Conservation (phyloP, 2,113 vertebrate species). For the Mus pahari region DNA sequence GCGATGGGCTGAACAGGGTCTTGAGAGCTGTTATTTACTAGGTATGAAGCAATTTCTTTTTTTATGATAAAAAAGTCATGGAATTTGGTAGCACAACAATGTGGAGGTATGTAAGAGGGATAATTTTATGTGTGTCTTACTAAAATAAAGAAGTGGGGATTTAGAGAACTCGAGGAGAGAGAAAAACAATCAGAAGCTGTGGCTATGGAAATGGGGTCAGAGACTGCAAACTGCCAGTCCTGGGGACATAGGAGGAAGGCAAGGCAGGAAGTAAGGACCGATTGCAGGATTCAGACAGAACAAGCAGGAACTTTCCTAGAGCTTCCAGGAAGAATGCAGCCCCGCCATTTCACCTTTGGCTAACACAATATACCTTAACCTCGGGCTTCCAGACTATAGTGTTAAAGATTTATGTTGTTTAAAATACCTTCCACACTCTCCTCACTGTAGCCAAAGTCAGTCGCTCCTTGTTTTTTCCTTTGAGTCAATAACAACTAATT, state of each 20-base stretch:
- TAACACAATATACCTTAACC: not conserved
- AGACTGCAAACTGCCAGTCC: not conserved
- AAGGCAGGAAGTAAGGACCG: not conserved
- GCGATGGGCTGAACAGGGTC: too few species aligned
- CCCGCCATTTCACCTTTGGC: not conserved
- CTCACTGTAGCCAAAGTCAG: not conserved
- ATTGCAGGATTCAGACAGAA: not conserved
- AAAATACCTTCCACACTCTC: not conserved
- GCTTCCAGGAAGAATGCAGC: not conserved
- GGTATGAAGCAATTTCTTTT: not conserved
- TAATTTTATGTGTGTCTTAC: not conserved
- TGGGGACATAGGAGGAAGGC: not conserved
- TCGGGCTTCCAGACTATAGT: not conserved
- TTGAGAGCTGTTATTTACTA: not conserved
- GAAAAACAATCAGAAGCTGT: not conserved
- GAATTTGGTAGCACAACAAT: not conserved
- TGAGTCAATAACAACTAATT: not conserved
- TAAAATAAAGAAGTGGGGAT: not conserved
- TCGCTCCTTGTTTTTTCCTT: too few species aligned
- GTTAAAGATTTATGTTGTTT: not conserved
- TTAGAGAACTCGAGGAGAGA: not conserved
- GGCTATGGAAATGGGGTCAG: not conserved
- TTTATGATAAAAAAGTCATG: not conserved
- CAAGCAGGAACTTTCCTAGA: not conserved
- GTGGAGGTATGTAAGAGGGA: not conserved